Percentiles rank a stretch among this genome's conserved stretches.
Evolutionary conservation across 2,888 invertebrate genomes (phyloP).

Genomic region (Caenorhabditis zanzibari): DNA sequence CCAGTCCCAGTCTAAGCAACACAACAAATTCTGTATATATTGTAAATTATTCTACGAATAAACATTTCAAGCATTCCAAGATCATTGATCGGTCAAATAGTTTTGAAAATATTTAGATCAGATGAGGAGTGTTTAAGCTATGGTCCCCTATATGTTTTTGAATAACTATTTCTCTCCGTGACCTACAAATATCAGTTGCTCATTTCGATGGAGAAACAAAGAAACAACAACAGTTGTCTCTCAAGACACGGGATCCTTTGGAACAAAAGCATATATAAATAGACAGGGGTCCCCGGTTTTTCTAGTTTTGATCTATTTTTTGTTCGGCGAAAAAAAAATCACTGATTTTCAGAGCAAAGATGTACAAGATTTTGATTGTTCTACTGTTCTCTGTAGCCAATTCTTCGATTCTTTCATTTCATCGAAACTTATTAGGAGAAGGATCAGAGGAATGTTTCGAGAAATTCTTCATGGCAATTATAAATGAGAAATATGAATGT

Average conservation of each 20-base stretch:
- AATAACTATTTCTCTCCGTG: not conserved
- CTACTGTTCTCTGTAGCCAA: not conserved
- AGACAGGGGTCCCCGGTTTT: not conserved
- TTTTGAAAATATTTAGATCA: not conserved
- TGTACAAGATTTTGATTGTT: not conserved
- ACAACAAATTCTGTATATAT: not conserved
- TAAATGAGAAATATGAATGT: conserved; percentile 25
- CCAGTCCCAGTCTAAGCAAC: not conserved
- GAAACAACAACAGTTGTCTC: conserved; percentile 39
- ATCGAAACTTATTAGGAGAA: conserved; percentile 28
- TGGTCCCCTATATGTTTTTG: conserved; percentile 7
- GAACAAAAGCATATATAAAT: conserved; percentile 1
- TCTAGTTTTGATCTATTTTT: not conserved
- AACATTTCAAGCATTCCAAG: too few relatives aligned
- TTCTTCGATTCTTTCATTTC: conserved; percentile 27
- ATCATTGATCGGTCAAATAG: too few relatives aligned
- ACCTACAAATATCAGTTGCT: conserved; percentile 17
- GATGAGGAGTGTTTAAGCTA: not conserved
- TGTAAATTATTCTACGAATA: too few relatives aligned
- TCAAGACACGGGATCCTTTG: conserved; percentile 11
- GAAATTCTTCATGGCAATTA: conserved; percentile 24
- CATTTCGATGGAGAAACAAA: conserved; percentile 10
- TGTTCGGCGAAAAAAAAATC: not conserved
- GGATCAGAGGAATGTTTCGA: conserved; percentile 32
- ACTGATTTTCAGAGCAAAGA: not conserved